Evolutionary conservation across 2,888 invertebrate species (phyloP).

Genomic region (Folsomia manolachei): DNA sequence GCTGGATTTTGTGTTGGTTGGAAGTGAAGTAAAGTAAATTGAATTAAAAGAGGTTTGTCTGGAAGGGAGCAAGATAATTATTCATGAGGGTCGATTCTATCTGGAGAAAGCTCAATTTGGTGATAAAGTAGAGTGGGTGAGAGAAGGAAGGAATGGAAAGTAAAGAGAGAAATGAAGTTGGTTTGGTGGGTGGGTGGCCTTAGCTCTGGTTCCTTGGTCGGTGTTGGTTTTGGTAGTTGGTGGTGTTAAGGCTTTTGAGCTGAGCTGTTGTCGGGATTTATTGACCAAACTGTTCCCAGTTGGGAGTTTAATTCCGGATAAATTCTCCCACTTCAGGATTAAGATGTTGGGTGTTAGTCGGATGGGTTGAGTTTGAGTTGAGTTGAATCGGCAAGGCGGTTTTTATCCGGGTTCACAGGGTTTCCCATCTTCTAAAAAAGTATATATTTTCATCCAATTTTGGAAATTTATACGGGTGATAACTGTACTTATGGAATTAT

Average conservation of each 20-base stretch:
- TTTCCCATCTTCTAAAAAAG: too few species aligned
- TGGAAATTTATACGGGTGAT: too few species aligned
- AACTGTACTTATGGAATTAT: too few species aligned
- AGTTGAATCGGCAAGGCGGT: too few species aligned
- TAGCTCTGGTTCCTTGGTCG: too few species aligned
- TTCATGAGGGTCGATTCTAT: not conserved
- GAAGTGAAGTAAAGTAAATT: not conserved
- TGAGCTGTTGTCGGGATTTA: slow-evolving; percentile 10
- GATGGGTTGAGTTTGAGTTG: too few species aligned
- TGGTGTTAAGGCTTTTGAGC: slow-evolving; percentile 2
- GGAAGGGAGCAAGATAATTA: not conserved
- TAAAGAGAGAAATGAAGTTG: not conserved
- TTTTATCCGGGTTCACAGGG: too few species aligned
- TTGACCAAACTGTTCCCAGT: slow-evolving; percentile 4
- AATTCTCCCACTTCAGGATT: not conserved
- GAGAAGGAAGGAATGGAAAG: not conserved
- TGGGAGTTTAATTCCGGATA: not conserved
- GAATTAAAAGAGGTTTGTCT: slow-evolving; percentile 2
- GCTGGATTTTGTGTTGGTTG: not conserved
- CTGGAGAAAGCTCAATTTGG: slow-evolving; percentile 7
- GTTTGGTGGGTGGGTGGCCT: not conserved
- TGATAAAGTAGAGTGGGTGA: not conserved
- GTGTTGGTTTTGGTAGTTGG: not conserved
- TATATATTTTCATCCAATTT: too few species aligned
- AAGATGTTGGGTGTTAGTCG: not conserved